phyloP scores from a whole-genome alignment of 2,888 invertebrate genomes.

The Eumerus sabulonum region DNA sequence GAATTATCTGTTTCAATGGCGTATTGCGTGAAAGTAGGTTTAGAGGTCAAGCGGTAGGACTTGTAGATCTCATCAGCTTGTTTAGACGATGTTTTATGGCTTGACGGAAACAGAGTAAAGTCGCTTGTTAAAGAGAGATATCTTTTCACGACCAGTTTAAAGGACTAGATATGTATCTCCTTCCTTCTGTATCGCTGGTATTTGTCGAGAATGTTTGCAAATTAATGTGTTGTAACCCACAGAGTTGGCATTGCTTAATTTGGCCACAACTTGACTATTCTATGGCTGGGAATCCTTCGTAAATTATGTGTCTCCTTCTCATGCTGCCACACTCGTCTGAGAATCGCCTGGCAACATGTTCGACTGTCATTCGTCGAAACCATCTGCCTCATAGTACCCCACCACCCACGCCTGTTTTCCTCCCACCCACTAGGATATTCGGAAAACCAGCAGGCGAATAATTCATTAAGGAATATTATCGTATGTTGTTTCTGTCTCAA shows the following conservation, averaged over 20 bases:
- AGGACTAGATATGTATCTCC: no score
- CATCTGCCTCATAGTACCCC: slow-evolving; percentile 1
- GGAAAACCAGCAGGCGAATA: slow-evolving; percentile 63
- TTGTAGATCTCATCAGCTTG: no score
- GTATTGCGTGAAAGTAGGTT: slow-evolving; percentile 29
- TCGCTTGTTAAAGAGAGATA: no score
- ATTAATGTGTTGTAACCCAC: slow-evolving; percentile 58
- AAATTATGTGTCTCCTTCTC: slow-evolving; percentile 48
- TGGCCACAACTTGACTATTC: slow-evolving; percentile 56
- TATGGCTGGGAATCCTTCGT: slow-evolving; percentile 20
- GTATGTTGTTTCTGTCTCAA: slow-evolving; percentile 35
- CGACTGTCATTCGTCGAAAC: slow-evolving; percentile 1
- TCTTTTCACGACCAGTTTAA: no score
- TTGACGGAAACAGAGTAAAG: no score
- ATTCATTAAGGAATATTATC: slow-evolving; percentile 66
- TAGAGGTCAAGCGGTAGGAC: slow-evolving; percentile 29
- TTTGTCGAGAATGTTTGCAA: slow-evolving; percentile 25
- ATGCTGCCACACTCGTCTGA: slow-evolving; percentile 21
- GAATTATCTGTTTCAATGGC: no score
- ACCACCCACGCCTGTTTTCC: background rate
- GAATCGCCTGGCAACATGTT: slow-evolving; percentile 24
- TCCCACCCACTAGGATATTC: slow-evolving; percentile 32
- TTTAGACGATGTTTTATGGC: no score
- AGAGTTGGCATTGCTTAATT: slow-evolving; percentile 57
- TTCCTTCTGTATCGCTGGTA: no score